Base-by-base conservation (phyloP, 2,113 vertebrate species). In the Monopterus albus region DNA sequence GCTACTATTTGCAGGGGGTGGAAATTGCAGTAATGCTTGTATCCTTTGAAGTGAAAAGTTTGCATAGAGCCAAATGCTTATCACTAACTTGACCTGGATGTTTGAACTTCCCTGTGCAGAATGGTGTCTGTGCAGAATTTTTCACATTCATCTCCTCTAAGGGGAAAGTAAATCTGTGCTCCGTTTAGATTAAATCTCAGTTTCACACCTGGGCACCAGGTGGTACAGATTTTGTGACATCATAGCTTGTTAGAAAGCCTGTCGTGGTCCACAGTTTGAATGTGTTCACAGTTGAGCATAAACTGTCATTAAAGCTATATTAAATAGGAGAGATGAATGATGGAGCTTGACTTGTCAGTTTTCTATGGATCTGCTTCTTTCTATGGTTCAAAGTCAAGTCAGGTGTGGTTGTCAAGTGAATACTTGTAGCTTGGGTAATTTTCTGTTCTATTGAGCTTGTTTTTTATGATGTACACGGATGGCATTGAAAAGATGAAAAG, bases 1-100 rank as follows among this genome's bases (percentile, higher is more conserved):
- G n/a, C n/a, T 61, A 12, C 6, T n/a, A 46, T 77, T 66, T 73
- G 38, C 28, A 53, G 66, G 15, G 7, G 31, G 7, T 58, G 21
- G 7, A 13, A 62, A 50, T 33, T 47, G 2, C 15, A n/a, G 4
- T 49, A 28, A 31, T 18, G 0, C 6, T 17, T 15, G 9, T 55
- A 28, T 49, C 2, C 12, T 53, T 18, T 35, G 7, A 20, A 26
- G 28, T 26, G 31, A 31, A n/a, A 52, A 65, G 13, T 0, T 17
- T 9, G 3, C 20, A 7, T 31, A 15, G 7, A 68, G 5, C 14
- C 53, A n/a, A n/a, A n/a, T n/a, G n/a, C n/a, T n/a, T n/a, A n/a
- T n/a, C n/a, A n/a, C n/a, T n/a, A n/a, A n/a, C n/a, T n/a, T n/a
- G n/a, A n/a, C n/a, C n/a, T n/a, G 13, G 38, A 66, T 13, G 49